phyloP scores from a whole-genome alignment of 2,113 vertebrate species.

The Oryzias melastigma region DNA sequence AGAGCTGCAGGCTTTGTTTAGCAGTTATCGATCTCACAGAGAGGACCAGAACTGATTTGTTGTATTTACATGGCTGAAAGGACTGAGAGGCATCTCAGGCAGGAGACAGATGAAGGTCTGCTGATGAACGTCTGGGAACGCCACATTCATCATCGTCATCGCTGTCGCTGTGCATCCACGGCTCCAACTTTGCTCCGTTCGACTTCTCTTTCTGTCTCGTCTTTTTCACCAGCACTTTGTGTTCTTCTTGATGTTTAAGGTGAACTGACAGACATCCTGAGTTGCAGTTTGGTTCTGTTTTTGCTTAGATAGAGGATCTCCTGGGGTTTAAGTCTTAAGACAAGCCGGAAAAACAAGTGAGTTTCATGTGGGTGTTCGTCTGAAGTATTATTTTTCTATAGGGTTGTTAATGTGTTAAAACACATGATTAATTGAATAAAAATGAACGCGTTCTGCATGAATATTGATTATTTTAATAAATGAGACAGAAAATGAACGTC shows the following conservation, averaged over 20 bases:
- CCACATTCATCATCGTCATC: conserved; percentile 61
- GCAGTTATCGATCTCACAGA: conserved; percentile 56
- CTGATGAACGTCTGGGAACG: conserved; percentile 53
- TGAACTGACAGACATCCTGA: conserved; percentile 43
- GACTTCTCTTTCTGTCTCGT: neutral
- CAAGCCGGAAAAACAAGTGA: conserved; percentile 17
- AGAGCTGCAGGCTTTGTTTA: conserved; percentile 55
- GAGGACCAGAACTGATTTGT: conserved; percentile 37
- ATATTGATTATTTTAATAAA: too few species aligned
- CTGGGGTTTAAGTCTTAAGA: conserved; percentile 22
- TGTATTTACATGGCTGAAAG: conserved; percentile 66
- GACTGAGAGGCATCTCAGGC: conserved; percentile 42
- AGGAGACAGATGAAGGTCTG: conserved; percentile 65
- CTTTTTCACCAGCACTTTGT: conserved; percentile 9
- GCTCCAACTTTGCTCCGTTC: conserved; percentile 22
- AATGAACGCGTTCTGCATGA: too few species aligned
- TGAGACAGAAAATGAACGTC: too few species aligned
- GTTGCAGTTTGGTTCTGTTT: conserved; percentile 10
- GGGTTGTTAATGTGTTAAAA: too few species aligned
- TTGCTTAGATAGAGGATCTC: conserved; percentile 2
- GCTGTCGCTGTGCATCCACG: conserved; percentile 48
- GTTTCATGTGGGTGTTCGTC: conserved; percentile 1
- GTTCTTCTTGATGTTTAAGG: conserved; percentile 39
- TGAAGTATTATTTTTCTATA: neutral
- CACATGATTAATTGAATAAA: too few species aligned